phyloP scores from a whole-genome alignment of 2,113 vertebrate genomes.

The Rynchops niger region DNA sequence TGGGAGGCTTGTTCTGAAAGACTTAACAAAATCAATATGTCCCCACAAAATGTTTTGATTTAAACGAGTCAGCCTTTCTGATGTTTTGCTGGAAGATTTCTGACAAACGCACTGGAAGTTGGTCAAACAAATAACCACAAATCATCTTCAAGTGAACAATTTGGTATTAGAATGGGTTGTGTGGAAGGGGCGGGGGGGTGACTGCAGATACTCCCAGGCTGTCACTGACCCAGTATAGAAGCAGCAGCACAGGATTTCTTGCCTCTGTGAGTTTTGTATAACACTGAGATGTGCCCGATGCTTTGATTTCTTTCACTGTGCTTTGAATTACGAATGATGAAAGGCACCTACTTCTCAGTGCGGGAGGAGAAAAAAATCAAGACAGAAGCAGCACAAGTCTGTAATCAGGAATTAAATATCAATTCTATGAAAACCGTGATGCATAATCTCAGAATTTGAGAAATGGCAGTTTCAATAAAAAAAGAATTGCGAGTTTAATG shows the following conservation, averaged over 20 bases:
- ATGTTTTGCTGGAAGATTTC: not conserved
- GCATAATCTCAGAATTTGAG: not conserved
- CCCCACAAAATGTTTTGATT: not conserved
- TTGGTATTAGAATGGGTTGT: not conserved
- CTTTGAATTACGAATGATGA: not conserved
- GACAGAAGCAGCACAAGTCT: not conserved
- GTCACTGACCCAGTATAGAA: not conserved
- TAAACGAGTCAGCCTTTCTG: not conserved
- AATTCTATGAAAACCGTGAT: not conserved
- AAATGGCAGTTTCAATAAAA: not conserved
- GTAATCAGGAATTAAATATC: not conserved
- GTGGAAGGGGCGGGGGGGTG: not conserved
- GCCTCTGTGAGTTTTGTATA: not conserved
- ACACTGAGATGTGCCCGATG: not conserved
- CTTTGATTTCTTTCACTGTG: not conserved
- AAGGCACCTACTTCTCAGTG: not conserved
- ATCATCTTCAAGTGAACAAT: not conserved
- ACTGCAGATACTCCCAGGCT: not conserved
- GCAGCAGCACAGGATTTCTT: not conserved
- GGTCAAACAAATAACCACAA: not conserved
- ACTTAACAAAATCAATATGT: not conserved
- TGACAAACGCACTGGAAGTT: not conserved
- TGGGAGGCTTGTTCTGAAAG: not conserved
- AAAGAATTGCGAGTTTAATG: not conserved
- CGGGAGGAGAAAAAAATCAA: not conserved